These are phyloP conservation scores for Lepidonotus clava DNA, from an alignment of 2,888 invertebrate species.

Conservation along the genomic window DNA sequence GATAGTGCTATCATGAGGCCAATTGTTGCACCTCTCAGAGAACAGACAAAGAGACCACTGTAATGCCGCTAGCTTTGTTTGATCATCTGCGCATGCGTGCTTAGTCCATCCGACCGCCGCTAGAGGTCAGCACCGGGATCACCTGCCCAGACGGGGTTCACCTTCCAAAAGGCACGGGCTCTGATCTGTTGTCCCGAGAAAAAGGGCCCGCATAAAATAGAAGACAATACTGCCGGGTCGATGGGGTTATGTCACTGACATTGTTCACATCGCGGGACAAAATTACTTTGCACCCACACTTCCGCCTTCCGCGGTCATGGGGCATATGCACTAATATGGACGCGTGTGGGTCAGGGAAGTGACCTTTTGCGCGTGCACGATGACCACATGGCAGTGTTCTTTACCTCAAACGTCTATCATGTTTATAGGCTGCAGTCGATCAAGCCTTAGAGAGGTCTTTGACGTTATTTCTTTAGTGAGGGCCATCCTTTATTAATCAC, in stretches of 20 bases:
- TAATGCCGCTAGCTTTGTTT: not conserved
- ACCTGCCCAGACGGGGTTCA: not conserved
- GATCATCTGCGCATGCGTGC: not conserved
- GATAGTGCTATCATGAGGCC: no score
- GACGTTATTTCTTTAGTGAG: no score
- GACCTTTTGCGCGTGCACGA: not conserved
- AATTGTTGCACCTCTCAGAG: no score
- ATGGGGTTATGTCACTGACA: not conserved
- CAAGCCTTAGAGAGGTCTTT: no score
- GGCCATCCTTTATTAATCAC: no score
- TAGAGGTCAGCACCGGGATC: not conserved
- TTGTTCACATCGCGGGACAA: not conserved
- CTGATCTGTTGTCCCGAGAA: not conserved
- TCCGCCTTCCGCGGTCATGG: not conserved
- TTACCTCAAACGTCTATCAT: no score
- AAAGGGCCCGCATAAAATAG: not conserved
- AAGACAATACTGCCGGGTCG: not conserved
- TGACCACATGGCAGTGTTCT: no score
- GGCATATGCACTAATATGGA: conserved; percentile 30
- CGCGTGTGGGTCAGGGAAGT: not conserved
- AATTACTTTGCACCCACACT: conserved; percentile 25
- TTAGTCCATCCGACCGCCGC: not conserved
- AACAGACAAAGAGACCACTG: no score
- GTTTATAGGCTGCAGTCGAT: no score
- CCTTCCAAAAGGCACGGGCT: not conserved